Percentiles rank a stretch among this genome's conserved stretches.
phyloP scores from a whole-genome alignment of 2,113 vertebrate species.

The Typhlomys cinereus region DNA sequence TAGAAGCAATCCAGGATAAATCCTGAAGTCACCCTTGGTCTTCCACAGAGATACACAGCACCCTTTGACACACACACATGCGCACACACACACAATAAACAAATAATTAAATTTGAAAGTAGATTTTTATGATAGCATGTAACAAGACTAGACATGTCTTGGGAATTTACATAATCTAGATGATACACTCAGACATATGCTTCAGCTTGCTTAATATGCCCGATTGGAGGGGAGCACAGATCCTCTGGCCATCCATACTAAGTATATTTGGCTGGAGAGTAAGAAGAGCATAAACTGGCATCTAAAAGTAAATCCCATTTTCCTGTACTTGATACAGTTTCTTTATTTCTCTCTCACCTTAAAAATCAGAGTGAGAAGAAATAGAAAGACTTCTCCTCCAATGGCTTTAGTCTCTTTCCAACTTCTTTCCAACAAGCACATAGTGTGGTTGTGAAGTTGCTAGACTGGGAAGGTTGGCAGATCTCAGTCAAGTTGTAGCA shows the following conservation, averaged over 20 bases:
- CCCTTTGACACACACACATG: no score
- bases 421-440: background rate
- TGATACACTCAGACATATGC: background rate
- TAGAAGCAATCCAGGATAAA: no score
- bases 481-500: fast-evolving
- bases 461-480: background rate
- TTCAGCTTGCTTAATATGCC: background rate
- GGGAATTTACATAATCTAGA: background rate
- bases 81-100: no score
- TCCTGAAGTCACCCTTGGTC: no score
- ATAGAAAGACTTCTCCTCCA: background rate
- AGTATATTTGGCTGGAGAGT: background rate
- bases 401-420: background rate
- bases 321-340: background rate
- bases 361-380: background rate
- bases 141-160: background rate
- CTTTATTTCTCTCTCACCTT: background rate
- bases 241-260: background rate
- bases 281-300: background rate
- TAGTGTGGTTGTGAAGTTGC: background rate
- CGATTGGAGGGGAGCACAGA: background rate
- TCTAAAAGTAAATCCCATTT: background rate
- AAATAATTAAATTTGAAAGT: no score
- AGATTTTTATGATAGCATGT: background rate
- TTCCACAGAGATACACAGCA: no score